Evolutionary conservation across 2,888 invertebrate genomes (phyloP), one percentile per base, ranked within the genome.

Genomic region (Polyommatus iphigenia): DNA sequence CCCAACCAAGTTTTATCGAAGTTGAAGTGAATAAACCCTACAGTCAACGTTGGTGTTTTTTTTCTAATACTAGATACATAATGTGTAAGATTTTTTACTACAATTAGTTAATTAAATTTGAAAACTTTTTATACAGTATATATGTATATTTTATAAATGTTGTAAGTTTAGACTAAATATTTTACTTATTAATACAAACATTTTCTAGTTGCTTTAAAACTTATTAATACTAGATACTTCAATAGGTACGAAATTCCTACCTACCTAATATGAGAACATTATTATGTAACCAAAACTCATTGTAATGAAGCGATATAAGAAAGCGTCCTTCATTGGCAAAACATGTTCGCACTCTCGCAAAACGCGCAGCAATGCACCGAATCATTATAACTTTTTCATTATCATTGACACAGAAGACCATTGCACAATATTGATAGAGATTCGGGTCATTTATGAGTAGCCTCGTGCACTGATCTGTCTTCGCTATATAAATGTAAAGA

Each of bases 341-440:
- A 67, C 59, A 79, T 79, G 78, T 80, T 46, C 24, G 76, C 75
- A 50, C 59, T 76, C 77, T 77, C 50, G 71, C 57, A 36, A 85
- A 85, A 89, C 89, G 89, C 90, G 88, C 83, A 87, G 88, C 87
- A 86, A 91, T 91, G 90, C 89, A 87, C 89, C 89, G 91, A 86
- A 86, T 85, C 90, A 92, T 89, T 89, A 86, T 90, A 86, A 90
- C 89, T 92, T 93, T 92, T 91, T 92, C 88, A 90, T 89, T 93
- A 92, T 89, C 93, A 93, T 92, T 93, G 93, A 93, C 93, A 93
- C 92, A 90, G 91, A 92, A 93, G 91, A 86, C 83, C 85, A 86
- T 94, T 93, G 90, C 92, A 83, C 91, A 93, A 94, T 92, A 86
- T 88, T 88, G 89, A 89, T 32, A 24, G 87, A 90, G 90, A 91